These are phyloP conservation scores for Philereme transversata DNA, from an alignment of 2,888 invertebrate genomes.

Conservation along the genomic window DNA sequence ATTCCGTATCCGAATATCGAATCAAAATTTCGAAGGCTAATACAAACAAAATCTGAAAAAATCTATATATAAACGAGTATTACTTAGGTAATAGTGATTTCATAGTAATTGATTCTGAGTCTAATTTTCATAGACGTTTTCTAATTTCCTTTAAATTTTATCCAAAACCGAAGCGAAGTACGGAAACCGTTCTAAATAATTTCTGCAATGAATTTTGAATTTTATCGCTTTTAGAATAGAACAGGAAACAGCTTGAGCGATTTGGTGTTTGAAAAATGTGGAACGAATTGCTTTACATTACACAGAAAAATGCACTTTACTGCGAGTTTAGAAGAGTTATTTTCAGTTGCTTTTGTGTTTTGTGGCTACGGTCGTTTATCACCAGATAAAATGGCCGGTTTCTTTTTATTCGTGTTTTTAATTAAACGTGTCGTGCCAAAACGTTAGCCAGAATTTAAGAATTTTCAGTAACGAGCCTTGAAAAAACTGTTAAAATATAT, in stretches of 20 bases:
- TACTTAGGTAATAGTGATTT: too few species aligned
- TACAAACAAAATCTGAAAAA: too few species aligned
- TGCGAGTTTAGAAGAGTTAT: constrained; percentile 40
- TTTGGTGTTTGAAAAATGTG: constrained; percentile 45
- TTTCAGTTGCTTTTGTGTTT: constrained; percentile 42
- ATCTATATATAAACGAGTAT: too few species aligned
- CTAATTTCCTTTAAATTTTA: constrained; percentile 22
- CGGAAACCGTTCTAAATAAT: constrained; percentile 31
- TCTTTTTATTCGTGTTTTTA: constrained; percentile 81
- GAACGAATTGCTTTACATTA: constrained; percentile 44
- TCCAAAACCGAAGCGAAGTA: constrained; percentile 31
- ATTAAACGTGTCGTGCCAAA: constrained; percentile 68
- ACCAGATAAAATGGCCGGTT: constrained; percentile 74
- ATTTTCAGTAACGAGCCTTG: constrained; percentile 61
- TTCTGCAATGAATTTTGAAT: constrained; percentile 65
- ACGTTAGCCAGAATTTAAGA: constrained; percentile 62
- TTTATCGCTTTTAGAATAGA: constrained; percentile 74
- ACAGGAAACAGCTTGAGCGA: constrained; percentile 71
- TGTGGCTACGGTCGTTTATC: constrained; percentile 65
- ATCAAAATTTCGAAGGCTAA: too few species aligned
- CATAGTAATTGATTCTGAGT: too few species aligned
- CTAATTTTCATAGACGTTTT: constrained; percentile 1
- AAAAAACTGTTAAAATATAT: constrained; percentile 32
- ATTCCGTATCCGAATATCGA: too few species aligned
- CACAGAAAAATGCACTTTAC: constrained; percentile 40